Evolutionary conservation across 2,888 invertebrate species (phyloP).

Genomic region (Incurvaria masculella): DNA sequence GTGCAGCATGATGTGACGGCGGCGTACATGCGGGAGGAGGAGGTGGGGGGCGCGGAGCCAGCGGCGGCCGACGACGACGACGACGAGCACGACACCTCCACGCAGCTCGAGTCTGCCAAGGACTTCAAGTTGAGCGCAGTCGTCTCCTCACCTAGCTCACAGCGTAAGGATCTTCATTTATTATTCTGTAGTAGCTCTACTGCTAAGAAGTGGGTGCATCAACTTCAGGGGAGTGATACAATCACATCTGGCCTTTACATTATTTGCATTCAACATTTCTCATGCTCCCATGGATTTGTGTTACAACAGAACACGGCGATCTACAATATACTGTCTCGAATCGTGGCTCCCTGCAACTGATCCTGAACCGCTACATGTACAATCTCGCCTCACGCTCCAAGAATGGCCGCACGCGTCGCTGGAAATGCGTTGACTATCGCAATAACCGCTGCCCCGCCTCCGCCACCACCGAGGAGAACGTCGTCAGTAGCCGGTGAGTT

Average conservation of each 20-base stretch:
- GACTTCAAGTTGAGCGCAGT: not conserved
- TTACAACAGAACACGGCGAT: slow-evolving; percentile 12
- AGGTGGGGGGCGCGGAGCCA: not conserved
- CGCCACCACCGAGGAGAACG: slow-evolving; percentile 39
- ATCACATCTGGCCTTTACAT: not conserved
- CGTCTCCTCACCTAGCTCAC: not conserved
- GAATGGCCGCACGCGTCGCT: slow-evolving; percentile 28
- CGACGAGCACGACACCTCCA: not conserved
- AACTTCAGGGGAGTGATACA: too few relatives aligned
- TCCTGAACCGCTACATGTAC: slow-evolving; percentile 34
- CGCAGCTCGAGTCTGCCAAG: not conserved
- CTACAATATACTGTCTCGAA: slow-evolving; percentile 30
- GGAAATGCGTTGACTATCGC: slow-evolving; percentile 51
- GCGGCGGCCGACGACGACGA: not conserved
- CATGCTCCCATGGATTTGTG: too few relatives aligned
- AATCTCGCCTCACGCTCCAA: slow-evolving; percentile 27
- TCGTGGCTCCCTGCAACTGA: slow-evolving; percentile 31
- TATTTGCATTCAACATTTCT: slow-evolving; percentile 6
- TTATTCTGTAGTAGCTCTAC: too few relatives aligned
- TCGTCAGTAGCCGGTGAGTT: slow-evolving; percentile 40
- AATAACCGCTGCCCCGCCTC: slow-evolving; percentile 42
- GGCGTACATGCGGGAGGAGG: not conserved
- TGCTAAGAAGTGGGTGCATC: too few relatives aligned
- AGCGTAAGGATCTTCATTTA: not conserved
- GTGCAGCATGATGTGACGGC: too few relatives aligned